Evolutionary conservation across 2,797 vertebrate genomes (phyloP).

Genomic region (Percopsis omiscomaycus): DNA sequence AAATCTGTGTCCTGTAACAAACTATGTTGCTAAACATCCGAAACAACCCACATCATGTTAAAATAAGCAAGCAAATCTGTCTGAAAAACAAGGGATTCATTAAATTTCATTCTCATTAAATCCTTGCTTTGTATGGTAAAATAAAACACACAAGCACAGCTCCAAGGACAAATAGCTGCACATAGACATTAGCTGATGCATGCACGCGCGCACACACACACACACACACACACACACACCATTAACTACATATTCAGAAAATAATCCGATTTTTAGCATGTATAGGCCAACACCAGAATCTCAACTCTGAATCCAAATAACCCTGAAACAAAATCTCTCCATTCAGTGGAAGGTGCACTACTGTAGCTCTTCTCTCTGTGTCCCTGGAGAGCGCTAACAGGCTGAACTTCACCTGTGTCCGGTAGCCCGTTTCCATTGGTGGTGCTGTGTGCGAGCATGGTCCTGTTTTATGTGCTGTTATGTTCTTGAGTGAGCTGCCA

Average conservation of each 20-base stretch:
- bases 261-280: conserved; percentile 58
- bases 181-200: conserved; percentile 1
- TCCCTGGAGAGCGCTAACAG: conserved; percentile 29
- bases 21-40: conserved; percentile 12
- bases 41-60: conserved; percentile 9
- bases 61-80: conserved; percentile 27
- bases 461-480: conserved; percentile 43
- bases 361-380: neutral
- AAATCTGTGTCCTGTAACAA: neutral
- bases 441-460: conserved; percentile 75
- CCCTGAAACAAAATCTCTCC: conserved; percentile 9
- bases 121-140: conserved; percentile 48
- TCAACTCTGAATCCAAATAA: conserved; percentile 34
- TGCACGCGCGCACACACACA: conserved; percentile 21
- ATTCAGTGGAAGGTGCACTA: conserved; percentile 18
- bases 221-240: conserved; percentile 34
- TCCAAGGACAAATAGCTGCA: conserved; percentile 31
- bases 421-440: conserved; percentile 68
- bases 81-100: conserved; percentile 57
- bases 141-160: conserved; percentile 46
- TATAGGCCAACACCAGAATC: conserved; percentile 34
- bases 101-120: conserved; percentile 55
- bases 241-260: conserved; percentile 46
- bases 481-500: conserved; percentile 38
- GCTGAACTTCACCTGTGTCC: conserved; percentile 75